Evolutionary conservation across 2,888 invertebrate genomes (phyloP), one percentile per base, ranked within the genome.

Genomic region (Argyra leucocephala): DNA sequence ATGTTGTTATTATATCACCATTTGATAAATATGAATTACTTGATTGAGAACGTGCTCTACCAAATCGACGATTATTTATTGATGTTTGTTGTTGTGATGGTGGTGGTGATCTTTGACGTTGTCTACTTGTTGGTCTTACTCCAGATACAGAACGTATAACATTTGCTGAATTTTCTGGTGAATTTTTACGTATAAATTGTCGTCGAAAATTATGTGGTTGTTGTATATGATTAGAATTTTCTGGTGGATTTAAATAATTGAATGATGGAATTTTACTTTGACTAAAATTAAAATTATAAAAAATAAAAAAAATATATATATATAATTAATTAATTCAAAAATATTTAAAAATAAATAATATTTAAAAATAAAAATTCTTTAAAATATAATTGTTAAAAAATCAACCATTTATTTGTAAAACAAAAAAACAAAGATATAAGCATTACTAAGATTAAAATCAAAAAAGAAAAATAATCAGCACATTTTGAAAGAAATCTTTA

Each of bases 201-300:
- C 63, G n/a, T 57, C 57, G 48, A 61, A 23, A 48, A 57, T 64
- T 61, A 18, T 22, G 22, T 48, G 57, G 58, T 22, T 63, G 59
- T 22, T 62, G 63, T 23, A 48, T 18, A 18, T 15, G 48, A 18
- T 12, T 48, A 12, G 15, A 2, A 48, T 48, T 23, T 7, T 36
- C 24, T 22, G 66, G 65, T 21, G 69, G 68, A 64, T 66, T 69
- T 26, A 70, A 61, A 60, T 70, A 70, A 66, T 64, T 70, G 37
- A 70, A 70, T 1, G 69, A 68, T 18, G 69, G 70, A 62, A 70
- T 68, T 57, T 66, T 66, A 36, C 64, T 68, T 57, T 67, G 65
- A 48, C 68, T 68, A 62, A 23, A 67, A 66, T 31, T 31, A 24
- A 57, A 58, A 22, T 31, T 4, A 18, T 48, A 48, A 31, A 31